phyloP scores from a whole-genome alignment of 23 tunicate genomes.

The Clavelina lepadiformis region DNA sequence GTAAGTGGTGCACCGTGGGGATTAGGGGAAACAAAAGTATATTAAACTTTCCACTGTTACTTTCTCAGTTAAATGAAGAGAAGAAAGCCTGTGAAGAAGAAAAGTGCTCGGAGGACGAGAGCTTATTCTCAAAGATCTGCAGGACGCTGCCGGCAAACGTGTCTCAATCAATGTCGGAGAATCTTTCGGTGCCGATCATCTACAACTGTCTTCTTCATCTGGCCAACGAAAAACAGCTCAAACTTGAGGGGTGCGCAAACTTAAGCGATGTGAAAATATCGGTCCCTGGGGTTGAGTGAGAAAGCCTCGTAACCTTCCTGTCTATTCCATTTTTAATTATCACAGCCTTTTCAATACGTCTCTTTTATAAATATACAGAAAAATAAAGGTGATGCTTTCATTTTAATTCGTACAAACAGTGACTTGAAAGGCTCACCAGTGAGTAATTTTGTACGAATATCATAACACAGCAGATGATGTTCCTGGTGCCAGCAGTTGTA shows the following conservation, averaged over 20 bases:
- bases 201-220: conserved; percentile 79
- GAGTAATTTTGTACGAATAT: not conserved
- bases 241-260: conserved; percentile 30
- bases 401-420: no score
- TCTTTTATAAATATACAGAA: no score
- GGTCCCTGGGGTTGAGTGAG: not conserved
- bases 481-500: conserved; percentile 68
- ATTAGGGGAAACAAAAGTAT: no score
- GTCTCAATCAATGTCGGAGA: conserved; percentile 45
- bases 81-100: no score
- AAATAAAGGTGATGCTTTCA: no score
- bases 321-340: not conserved
- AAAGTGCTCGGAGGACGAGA: no score
- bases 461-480: conserved; percentile 83
- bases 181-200: conserved; percentile 62
- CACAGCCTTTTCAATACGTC: not conserved
- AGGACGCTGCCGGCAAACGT: conserved; percentile 25
- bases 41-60: no score
- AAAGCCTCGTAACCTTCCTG: not conserved
- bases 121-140: conserved; percentile 36
- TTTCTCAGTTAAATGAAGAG: no score
- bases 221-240: conserved; percentile 68
- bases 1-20: no score
- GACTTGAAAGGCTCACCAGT: not conserved
- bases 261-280: conserved; percentile 41